phyloP scores from a whole-genome alignment of 2,113 vertebrate genomes.

The Heterotilapia buettikoferi region DNA sequence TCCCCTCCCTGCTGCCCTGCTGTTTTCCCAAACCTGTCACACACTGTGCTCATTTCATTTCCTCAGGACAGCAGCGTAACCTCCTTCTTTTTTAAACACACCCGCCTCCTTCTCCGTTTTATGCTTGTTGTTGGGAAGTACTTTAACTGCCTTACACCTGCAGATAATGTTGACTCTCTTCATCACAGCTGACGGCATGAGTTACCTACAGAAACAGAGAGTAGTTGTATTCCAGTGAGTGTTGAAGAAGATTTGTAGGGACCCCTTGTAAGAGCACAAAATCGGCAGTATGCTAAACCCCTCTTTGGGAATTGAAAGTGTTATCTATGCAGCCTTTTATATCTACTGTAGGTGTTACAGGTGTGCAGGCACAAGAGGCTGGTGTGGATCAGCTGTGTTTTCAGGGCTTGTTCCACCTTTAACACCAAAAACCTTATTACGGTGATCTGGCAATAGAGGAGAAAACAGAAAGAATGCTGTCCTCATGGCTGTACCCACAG shows the following conservation, averaged over 20 bases:
- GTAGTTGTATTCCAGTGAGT: not conserved
- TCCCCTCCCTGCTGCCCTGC: not conserved
- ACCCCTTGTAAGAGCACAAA: not conserved
- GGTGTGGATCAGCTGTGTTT: conserved; percentile 43
- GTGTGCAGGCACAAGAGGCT: conserved; percentile 30
- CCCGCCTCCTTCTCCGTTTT: conserved; percentile 33
- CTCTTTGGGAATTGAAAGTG: conserved; percentile 9
- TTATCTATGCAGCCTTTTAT: not conserved
- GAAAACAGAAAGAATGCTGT: conserved; percentile 72
- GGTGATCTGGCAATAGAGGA: conserved; percentile 68
- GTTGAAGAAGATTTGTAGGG: conserved; percentile 37
- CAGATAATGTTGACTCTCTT: conserved; percentile 33
- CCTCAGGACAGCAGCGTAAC: conserved; percentile 27
- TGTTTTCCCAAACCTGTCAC: conserved; percentile 40
- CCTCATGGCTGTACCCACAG: conserved; percentile 65
- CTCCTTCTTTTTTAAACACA: conserved; percentile 33
- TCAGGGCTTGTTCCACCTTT: conserved; percentile 28
- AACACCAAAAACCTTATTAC: conserved; percentile 66
- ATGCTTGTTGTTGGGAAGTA: conserved; percentile 46
- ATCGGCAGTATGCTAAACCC: conserved; percentile 3
- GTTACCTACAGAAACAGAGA: conserved; percentile 8
- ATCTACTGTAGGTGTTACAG: conserved; percentile 25
- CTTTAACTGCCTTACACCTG: conserved; percentile 64
- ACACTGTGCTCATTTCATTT: conserved; percentile 45
- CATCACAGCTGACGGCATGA: conserved; percentile 42